Conservation (phyloP, 2,797 vertebrate species). For the Sparus aurata region DNA sequence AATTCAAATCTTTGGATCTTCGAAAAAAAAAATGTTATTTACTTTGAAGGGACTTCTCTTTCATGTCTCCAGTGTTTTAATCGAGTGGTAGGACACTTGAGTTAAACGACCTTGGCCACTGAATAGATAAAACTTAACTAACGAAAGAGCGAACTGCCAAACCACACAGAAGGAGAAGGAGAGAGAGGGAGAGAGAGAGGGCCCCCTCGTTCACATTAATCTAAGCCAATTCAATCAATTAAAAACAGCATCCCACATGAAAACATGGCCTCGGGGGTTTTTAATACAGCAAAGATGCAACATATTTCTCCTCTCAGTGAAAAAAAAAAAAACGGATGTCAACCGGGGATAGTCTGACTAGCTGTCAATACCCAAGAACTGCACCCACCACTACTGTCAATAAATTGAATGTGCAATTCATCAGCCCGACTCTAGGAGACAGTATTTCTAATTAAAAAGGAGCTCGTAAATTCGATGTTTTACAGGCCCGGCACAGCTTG, state of each 20-base stretch:
- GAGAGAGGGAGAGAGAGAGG: constrained; percentile 18
- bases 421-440: constrained; percentile 82
- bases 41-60: neutral
- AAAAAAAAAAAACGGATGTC: constrained; percentile 51
- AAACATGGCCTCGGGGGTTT: constrained; percentile 66
- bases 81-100: neutral
- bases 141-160: constrained; percentile 11
- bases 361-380: constrained; percentile 63
- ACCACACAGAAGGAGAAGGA: constrained; percentile 7
- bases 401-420: constrained; percentile 86
- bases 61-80: constrained; percentile 5
- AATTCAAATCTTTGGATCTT: neutral
- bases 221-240: constrained; percentile 61
- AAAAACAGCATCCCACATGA: constrained; percentile 56
- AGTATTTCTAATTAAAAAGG: constrained; percentile 92
- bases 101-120: constrained; percentile 38
- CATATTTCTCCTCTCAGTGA: constrained; percentile 60
- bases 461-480: constrained; percentile 88
- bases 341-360: constrained; percentile 45
- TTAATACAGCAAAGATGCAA: constrained; percentile 54
- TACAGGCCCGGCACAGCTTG: constrained; percentile 82
- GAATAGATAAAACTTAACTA: constrained; percentile 30
- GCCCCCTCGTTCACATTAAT: constrained; percentile 32
- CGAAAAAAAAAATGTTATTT: neutral
- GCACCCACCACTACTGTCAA: constrained; percentile 62